Conservation (phyloP, 2,113 vertebrate species). For the Chelonoidis abingdonii region DNA sequence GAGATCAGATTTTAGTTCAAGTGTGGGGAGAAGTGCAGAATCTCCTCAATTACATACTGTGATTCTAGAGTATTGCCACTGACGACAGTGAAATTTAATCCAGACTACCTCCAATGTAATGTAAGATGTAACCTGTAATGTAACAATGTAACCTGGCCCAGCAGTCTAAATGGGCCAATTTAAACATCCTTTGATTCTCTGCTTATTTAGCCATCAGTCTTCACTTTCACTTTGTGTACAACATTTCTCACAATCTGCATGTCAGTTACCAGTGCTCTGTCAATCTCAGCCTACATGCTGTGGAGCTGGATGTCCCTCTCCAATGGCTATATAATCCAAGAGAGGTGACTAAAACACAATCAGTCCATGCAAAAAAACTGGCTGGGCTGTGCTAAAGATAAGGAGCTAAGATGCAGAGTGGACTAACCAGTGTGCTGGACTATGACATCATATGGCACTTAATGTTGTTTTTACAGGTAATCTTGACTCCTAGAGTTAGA, state of each 20-base stretch:
- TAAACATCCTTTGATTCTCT: neutral
- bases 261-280: neutral
- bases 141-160: neutral
- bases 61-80: fast-evolving
- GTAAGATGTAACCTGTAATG: neutral
- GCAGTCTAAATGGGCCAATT: neutral
- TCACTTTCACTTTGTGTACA: neutral
- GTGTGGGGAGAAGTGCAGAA: fast-evolving
- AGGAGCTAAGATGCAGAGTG: neutral
- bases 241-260: too few species aligned
- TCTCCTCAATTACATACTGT: neutral
- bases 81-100: neutral
- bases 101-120: fast-evolving
- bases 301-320: neutral
- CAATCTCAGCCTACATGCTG: neutral
- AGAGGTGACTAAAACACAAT: neutral
- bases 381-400: fast-evolving
- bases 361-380: neutral
- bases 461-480: neutral
- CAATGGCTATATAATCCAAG: neutral
- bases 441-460: neutral
- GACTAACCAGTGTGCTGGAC: neutral
- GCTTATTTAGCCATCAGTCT: neutral
- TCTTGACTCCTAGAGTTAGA: neutral
- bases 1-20: fast-evolving